Evolutionary conservation across 2,888 invertebrate species (phyloP).

Genomic region (Pheosia gnoma): DNA sequence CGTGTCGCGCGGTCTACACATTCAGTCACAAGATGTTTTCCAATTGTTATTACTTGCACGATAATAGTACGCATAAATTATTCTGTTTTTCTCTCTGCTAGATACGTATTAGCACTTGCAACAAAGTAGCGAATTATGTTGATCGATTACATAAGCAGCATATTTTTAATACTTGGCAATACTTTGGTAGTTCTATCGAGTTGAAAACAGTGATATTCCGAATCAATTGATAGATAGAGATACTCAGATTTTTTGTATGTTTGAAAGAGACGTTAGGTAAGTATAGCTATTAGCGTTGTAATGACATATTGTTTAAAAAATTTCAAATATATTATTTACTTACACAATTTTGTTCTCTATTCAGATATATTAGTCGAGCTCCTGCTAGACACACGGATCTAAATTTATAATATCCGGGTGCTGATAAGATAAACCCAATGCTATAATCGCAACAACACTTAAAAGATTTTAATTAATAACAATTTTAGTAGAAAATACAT

Average conservation of each 20-base stretch:
- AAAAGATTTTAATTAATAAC: no score
- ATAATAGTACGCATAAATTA: background rate
- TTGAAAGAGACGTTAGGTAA: no score
- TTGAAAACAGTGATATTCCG: no score
- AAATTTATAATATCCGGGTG: background rate
- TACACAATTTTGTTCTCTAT: no score
- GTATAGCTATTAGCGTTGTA: no score
- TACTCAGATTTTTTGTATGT: no score
- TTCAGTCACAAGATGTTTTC: slow-evolving; percentile 33
- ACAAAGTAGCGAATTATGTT: background rate
- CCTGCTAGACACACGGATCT: background rate
- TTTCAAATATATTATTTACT: no score
- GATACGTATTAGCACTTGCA: background rate
- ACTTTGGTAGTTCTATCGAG: background rate
- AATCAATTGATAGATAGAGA: no score
- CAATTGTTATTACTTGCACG: slow-evolving; percentile 2
- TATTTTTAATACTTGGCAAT: background rate
- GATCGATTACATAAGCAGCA: background rate
- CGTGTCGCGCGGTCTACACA: slow-evolving; percentile 18
- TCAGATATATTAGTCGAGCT: no score
- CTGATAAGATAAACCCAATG: background rate
- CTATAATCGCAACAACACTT: background rate
- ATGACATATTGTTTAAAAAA: no score
- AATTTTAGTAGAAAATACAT: no score
- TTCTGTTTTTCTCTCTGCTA: background rate